These are phyloP conservation scores for Lasioglossum oenotherae DNA, from an alignment of 2,888 invertebrate genomes.

Conservation along the genomic window DNA sequence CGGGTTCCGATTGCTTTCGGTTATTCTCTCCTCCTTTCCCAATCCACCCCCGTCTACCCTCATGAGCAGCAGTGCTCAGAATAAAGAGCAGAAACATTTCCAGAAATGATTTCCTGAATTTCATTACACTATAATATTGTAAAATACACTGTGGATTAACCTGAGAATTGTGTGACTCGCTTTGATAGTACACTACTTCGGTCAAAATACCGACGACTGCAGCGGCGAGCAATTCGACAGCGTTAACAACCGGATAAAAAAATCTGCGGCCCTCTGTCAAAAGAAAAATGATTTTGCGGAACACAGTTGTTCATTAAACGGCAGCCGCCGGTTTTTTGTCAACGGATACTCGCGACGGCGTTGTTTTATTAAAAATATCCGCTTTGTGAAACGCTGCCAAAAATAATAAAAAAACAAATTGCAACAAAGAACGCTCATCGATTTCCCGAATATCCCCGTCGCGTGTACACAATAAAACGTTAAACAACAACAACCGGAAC, in stretches of 20 bases:
- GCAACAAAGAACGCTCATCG: background rate
- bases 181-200: background rate
- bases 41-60: background rate
- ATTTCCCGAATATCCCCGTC: background rate
- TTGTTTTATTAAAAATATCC: slow-evolving; percentile 1
- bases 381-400: background rate
- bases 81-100: background rate
- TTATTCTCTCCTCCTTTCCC: slow-evolving; percentile 74
- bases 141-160: background rate
- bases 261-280: background rate
- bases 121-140: background rate
- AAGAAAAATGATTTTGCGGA: background rate
- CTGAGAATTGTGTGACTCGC: background rate
- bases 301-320: background rate
- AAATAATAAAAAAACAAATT: background rate
- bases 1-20: slow-evolving; percentile 79
- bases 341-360: background rate
- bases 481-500: background rate
- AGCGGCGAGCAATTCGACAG: background rate
- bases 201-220: too few relatives aligned
- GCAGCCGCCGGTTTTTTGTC: background rate
- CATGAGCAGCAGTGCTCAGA: background rate
- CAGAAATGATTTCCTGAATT: background rate
- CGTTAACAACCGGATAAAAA: background rate
- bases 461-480: background rate